Evolutionary conservation across 2,797 vertebrate genomes (phyloP).

Genomic region (Sebastiscus albofasciatus): DNA sequence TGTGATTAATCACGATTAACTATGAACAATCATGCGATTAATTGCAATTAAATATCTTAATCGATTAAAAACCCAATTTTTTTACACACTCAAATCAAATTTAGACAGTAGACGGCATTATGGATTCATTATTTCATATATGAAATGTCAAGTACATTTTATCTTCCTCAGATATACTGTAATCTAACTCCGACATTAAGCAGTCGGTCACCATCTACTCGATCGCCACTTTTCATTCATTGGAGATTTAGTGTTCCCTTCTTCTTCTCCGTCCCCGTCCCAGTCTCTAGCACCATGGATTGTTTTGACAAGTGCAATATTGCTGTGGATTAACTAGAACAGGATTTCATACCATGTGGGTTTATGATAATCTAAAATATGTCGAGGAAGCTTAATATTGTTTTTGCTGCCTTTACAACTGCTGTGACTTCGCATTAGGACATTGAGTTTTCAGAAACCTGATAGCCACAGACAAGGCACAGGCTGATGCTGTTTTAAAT

Average conservation of each 20-base stretch:
- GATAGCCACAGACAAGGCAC: slow-evolving; percentile 10
- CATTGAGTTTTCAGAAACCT: slow-evolving; percentile 19
- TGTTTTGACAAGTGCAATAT: slow-evolving; percentile 53
- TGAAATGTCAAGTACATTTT: background rate
- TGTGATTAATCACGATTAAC: no score
- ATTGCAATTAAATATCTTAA: no score
- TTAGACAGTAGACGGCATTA: background rate
- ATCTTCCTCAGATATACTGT: background rate
- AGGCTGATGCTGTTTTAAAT: slow-evolving; percentile 9
- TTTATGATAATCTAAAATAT: slow-evolving; percentile 60
- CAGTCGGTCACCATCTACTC: background rate
- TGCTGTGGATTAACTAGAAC: slow-evolving; percentile 59
- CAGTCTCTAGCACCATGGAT: slow-evolving; percentile 14
- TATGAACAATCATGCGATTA: no score
- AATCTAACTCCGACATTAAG: slow-evolving; percentile 2
- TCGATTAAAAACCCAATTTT: no score
- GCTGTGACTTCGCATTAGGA: slow-evolving; percentile 22
- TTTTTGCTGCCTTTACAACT: slow-evolving; percentile 40
- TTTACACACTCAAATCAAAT: background rate
- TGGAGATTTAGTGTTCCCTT: background rate
- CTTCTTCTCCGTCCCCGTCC: slow-evolving; percentile 2
- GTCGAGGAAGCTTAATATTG: slow-evolving; percentile 40
- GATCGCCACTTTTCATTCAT: slow-evolving; percentile 11
- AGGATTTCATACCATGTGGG: slow-evolving; percentile 38
- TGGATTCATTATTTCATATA: background rate